Base-by-base conservation (phyloP, 2,888 invertebrate species). In the Acleris cristana region DNA sequence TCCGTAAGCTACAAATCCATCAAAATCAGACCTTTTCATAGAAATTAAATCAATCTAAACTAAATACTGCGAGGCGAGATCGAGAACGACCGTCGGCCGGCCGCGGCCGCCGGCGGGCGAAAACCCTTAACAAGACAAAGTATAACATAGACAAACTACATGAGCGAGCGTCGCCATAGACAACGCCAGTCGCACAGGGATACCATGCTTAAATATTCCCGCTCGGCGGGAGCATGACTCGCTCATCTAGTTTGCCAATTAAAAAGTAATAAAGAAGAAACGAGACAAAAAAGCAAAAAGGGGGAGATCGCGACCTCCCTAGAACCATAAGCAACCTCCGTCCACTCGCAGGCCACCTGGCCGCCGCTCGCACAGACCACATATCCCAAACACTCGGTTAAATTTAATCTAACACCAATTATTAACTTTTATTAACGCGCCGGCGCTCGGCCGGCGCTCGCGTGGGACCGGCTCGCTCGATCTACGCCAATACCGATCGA, bases 321-420 rank as follows among this genome's bases (percentile, higher is more conserved):
- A 80, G 77, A 71, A 75, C 74, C 73, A 73, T 75, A 79, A 77
- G 73, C 76, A 75, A 75, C 73, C 71, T 72, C 74, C 72, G 62
- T 62, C 48, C 26, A 48, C 40, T 40, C 30, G 58, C 51, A 65
- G 59, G 44, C 54, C 71, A 52, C 62, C 72, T 70, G 61, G 74
- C 69, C 72, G 76, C 74, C 76, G 82, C 84, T 85, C 85, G 82
- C 84, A 81, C 85, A 86, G 87, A 89, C 89, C 84, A 86, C 88
- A 89, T 88, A 90, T 90, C 90, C 90, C 90, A 90, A 88, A 86
- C 89, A 84, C 81, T 88, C 87, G 85, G 87, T 80, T 79, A 65
- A 73, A 73, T 72, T 83, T 81, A 82, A 80, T 79, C 86, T 87
- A 89, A 89, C 88, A 88, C 86, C 89, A 89, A 89, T 89, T 84